These are phyloP conservation scores for Apodemia mormo DNA, from an alignment of 2,888 invertebrate species.

Conservation along the genomic window DNA sequence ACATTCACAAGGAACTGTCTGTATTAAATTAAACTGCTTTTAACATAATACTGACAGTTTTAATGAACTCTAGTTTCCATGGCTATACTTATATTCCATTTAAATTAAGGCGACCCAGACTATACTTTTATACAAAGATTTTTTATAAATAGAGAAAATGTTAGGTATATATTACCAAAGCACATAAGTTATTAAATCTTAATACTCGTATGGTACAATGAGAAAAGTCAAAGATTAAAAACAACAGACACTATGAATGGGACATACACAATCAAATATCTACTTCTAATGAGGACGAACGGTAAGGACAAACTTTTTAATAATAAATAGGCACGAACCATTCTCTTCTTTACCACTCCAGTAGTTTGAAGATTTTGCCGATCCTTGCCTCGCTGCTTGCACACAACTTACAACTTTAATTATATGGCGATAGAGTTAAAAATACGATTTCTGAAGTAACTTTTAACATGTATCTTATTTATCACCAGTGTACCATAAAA, in stretches of 20 bases:
- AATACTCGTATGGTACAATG: background rate
- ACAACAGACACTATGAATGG: constrained; percentile 54
- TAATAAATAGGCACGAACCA: constrained; percentile 60
- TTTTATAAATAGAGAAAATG: no score
- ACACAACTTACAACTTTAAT: constrained; percentile 67
- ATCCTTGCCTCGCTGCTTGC: constrained; percentile 79
- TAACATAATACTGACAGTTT: no score
- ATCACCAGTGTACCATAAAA: background rate
- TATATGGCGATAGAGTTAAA: constrained; percentile 37
- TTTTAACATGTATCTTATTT: background rate
- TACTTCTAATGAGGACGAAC: constrained; percentile 48
- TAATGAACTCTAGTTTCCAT: no score
- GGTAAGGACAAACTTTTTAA: constrained; percentile 39
- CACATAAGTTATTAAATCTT: no score
- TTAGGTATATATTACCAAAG: no score
- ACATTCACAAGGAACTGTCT: no score
- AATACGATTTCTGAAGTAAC: constrained; percentile 5
- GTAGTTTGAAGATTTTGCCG: constrained; percentile 71
- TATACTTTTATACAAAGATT: no score
- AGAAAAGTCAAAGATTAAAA: constrained; percentile 31
- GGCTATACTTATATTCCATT: no score
- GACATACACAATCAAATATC: constrained; percentile 71
- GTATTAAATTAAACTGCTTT: no score
- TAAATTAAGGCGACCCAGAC: no score
- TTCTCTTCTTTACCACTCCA: constrained; percentile 78